Base-by-base conservation (phyloP, 2,113 vertebrate species). In the Mustela lutreola region DNA sequence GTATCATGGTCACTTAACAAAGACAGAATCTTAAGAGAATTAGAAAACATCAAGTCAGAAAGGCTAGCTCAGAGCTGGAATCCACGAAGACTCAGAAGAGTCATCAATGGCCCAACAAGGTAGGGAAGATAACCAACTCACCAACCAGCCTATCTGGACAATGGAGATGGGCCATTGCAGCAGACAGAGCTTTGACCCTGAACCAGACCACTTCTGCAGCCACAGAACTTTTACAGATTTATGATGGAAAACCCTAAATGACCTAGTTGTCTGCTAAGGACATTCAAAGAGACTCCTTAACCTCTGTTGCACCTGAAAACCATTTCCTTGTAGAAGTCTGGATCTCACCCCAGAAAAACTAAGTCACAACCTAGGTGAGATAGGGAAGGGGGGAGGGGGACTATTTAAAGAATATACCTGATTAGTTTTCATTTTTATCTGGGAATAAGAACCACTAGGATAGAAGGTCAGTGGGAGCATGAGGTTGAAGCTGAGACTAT, bases 151-250 rank as follows among this genome's bases (percentile, higher is more conserved):
- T 24, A 45, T 39, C 58, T 50, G 71, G 80, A 83, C n/a, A 83
- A 91, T 6, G 89, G 58, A 91, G 84, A 65, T 15, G 63, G 45
- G 45, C 18, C 81, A 93, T 4, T 91, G 86, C 42, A 73, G 31
- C 36, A 45, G 42, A 75, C 11, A 45, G 36, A 33, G 33, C 18
- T 80, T 73, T 62, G 18, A 89, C 63, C 9, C 19, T 11, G n/a
- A 73, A 15, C 53, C 12, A 86, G 89, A 83, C 89, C 79, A 60
- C 78, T n/a, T 18, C 0, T 10, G 26, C 19, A 80, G 45, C 67
- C 15, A 79, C 21, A 91, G 81, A 80, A 92, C 56, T 85, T 91
- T 73, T 42, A 67, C 7, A 79, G 75, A 92, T 81, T 95, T 26
- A 24, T 33, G 19, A 91, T 48, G 50, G 39, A 58, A 88, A 89